Conservation (phyloP, 2,888 invertebrate genomes). For the Cantharis flavilabris region DNA sequence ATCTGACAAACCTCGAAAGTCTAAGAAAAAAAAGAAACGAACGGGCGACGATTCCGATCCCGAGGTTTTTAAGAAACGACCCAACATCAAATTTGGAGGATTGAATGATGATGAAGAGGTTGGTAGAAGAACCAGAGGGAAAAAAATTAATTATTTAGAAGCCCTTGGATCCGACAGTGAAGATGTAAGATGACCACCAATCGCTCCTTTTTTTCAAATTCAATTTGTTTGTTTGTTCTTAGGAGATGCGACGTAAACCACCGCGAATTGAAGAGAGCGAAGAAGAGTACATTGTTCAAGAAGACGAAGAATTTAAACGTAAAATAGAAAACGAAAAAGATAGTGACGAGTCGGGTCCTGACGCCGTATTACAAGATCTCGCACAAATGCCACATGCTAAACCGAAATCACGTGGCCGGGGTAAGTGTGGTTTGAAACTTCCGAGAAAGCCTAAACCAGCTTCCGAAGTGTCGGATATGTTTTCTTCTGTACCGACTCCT, state of each 20-base stretch:
- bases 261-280: constrained; percentile 54
- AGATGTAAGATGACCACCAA: constrained; percentile 61
- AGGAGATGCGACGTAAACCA: constrained; percentile 56
- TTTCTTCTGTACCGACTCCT: not conserved
- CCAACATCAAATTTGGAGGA: constrained; percentile 61
- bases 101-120: constrained; percentile 65
- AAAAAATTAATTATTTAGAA: constrained; percentile 78
- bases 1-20: constrained; percentile 56
- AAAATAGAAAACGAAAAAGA: constrained; percentile 37
- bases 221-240: constrained; percentile 4
- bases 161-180: constrained; percentile 75
- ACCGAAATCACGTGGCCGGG: constrained; percentile 25
- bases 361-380: constrained; percentile 17
- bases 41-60: constrained; percentile 54
- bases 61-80: constrained; percentile 47
- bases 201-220: not conserved
- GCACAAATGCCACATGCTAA: constrained; percentile 22
- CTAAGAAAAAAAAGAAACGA: constrained; percentile 57
- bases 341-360: constrained; percentile 23
- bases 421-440: constrained; percentile 35
- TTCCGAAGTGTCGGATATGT: not conserved
- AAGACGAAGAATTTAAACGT: constrained; percentile 38
- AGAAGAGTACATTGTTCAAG: constrained; percentile 44
- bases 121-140: constrained; percentile 71
- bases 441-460: constrained; percentile 34